A percentile compares a stretch with the other conserved stretches of the same genome.
These are phyloP conservation scores for Carabus problematicus DNA, from an alignment of 2,888 invertebrate species.

Conservation along the genomic window DNA sequence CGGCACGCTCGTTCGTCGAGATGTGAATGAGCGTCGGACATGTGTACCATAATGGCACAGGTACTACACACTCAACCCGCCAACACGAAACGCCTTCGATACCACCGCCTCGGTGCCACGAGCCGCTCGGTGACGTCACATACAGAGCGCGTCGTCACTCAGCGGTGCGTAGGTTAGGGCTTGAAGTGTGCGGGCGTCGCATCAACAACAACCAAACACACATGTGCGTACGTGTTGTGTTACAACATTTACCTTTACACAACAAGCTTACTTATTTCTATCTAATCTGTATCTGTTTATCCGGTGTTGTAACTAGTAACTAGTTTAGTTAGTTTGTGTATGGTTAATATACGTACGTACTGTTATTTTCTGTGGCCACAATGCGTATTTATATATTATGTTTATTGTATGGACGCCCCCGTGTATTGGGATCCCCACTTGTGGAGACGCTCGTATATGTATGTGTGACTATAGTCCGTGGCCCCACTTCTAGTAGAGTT, in stretches of 20 bases:
- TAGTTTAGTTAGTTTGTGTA: no score
- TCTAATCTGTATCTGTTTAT: neutral
- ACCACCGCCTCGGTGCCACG: no score
- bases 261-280: neutral
- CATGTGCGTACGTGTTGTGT: conserved; percentile 1
- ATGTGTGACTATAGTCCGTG: conserved; percentile 48
- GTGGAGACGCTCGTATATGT: conserved; percentile 43
- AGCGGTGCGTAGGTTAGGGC: conserved; percentile 10
- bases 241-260: neutral
- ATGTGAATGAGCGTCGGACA: conserved; percentile 52
- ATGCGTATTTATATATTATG: no score
- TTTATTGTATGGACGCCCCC: conserved; percentile 6
- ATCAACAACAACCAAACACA: no score
- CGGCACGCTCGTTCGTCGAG: conserved; percentile 46
- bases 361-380: no score
- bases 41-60: conserved; percentile 49
- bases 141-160: conserved; percentile 8
- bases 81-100: conserved; percentile 15
- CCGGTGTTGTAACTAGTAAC: neutral
- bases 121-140: conserved; percentile 11
- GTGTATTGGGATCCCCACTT: conserved; percentile 7
- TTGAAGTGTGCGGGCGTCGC: neutral
- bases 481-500: conserved; percentile 20
- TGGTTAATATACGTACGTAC: conserved; percentile 7
- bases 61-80: conserved; percentile 44